Conservation (phyloP, 1,140 invertebrate species). For the Seison nebaliae region DNA sequence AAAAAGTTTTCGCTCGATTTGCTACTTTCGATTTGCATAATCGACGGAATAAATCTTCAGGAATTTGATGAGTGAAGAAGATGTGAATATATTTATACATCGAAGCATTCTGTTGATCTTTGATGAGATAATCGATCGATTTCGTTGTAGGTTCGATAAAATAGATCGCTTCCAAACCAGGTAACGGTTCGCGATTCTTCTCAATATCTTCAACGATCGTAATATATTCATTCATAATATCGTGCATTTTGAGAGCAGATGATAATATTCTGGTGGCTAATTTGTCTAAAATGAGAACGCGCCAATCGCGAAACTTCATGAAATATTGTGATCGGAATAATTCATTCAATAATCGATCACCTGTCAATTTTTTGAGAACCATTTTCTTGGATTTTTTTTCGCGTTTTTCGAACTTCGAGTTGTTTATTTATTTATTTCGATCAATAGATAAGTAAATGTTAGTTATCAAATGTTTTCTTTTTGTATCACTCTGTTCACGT, state of each 20-base stretch:
- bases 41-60: constrained; percentile 26
- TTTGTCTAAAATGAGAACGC: constrained; percentile 86
- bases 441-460: too few relatives aligned
- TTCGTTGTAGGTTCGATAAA: constrained; percentile 80
- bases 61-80: constrained; percentile 88
- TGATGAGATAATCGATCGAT: constrained; percentile 17
- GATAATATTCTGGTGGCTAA: constrained; percentile 94
- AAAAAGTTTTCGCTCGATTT: constrained; percentile 61
- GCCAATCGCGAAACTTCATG: too few relatives aligned
- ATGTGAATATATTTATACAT: constrained; percentile 78
- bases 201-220: constrained; percentile 93
- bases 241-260: constrained; percentile 97
- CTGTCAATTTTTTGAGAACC: too few relatives aligned
- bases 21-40: constrained; percentile 45
- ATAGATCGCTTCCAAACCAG: constrained; percentile 84
- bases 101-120: constrained; percentile 48
- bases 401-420: too few relatives aligned
- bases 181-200: constrained; percentile 78
- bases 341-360: too few relatives aligned
- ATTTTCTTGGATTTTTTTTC: too few relatives aligned
- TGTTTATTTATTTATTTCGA: too few relatives aligned
- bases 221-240: constrained; percentile 89
- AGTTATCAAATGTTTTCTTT: too few relatives aligned
- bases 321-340: too few relatives aligned
- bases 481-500: too few relatives aligned